Base-by-base conservation (phyloP, 1,140 invertebrate species). In the Euura saliciscinereae region DNA sequence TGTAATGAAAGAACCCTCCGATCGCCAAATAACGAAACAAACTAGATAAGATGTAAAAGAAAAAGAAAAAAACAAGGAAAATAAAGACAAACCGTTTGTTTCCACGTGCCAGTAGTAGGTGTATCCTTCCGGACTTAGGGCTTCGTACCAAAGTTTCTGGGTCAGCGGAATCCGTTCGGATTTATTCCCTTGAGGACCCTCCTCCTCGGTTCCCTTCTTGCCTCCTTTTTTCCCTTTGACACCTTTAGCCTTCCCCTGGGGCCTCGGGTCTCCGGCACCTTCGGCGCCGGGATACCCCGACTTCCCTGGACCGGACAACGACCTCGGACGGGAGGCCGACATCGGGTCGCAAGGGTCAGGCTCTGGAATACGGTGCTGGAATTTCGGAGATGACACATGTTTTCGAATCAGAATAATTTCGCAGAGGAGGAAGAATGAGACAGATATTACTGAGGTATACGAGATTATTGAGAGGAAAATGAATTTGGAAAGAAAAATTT, bases 51-150 rank as follows among this genome's bases (percentile, higher is more conserved):
- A 28, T 28, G 28, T 28, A 28, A 28, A 28, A 28, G 28, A 28
- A 28, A 28, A 28, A 28, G 28, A 28, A 28, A 28, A 1, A 28
- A 28, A 28, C 28, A 28, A 28, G 28, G 51, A 67, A 70, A 28
- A 45, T 67, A 67, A 65, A 45, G 43, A 76, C 78, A 69, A 85
- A 93, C 94, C 94, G 88, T 93, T 92, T n/a, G 93, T 95, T 76
- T 92, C 89, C 42, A 90, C 91, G 83, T 96, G 92, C 93, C 94
- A 96, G 78, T 95, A 96, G 82, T 96, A 96, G 6, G 90, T 90
- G 73, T 92, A 89, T 11, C 93, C 94, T 77, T 94, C 91, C 67
- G 91, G 90, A 75, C 90, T 89, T 70, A 89, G 90, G 0, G 91
- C 91, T 79, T 96, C 93, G 76, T 91, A 91, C 95, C 95, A 95